Evolutionary conservation across 2,888 invertebrate species (phyloP), one percentile per base, ranked within the genome.

Genomic region (Microchrysa polita): DNA sequence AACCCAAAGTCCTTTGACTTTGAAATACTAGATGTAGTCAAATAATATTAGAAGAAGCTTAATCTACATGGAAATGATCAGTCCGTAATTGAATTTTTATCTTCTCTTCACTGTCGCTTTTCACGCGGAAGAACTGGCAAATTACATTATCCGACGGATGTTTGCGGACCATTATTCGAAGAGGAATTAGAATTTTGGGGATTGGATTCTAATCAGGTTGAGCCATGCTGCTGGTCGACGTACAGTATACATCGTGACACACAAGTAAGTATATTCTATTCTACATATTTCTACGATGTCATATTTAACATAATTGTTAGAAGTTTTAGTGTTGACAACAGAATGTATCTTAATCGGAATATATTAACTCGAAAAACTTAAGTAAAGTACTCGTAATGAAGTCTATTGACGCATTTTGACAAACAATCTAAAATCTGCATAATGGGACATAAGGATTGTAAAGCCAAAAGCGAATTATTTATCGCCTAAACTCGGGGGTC

Each of bases 151-250:
- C 97, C 97, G 12, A 96, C 96, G 76, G 95, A 97, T 87, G 97
- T 97, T n/a, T 97, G 97, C 84, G 97, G 97, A 1, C 97, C 97
- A 16, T 88, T 97, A 63, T 97, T 97, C 82, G 97, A 97, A 81
- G 97, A 97, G 84, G 97, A 97, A 86, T 86, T 97, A 83, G 97
- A 97, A 86, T 97, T 96, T 87, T 97, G 96, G 96, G 96, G 96
- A 76, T 88, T 97, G 83, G 97, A 97, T 87, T 93, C 96, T 77
- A 97, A 97, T 88, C 97, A 97, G 88, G 97, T 98, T 82, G 97
- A 97, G 85, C 97, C 97, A 4, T 98, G 97, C 86, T 97, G 97
- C 86, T 98, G 97, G 97, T 97, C 97, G 87, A 98, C 97, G 23
- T 98, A 97, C 79, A 92, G 93, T 85, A 90, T 92, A 84, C 93